Evolutionary conservation across 2,113 vertebrate species (phyloP), one percentile per base, ranked within the genome.

Genomic region (Pungitius pungitius): DNA sequence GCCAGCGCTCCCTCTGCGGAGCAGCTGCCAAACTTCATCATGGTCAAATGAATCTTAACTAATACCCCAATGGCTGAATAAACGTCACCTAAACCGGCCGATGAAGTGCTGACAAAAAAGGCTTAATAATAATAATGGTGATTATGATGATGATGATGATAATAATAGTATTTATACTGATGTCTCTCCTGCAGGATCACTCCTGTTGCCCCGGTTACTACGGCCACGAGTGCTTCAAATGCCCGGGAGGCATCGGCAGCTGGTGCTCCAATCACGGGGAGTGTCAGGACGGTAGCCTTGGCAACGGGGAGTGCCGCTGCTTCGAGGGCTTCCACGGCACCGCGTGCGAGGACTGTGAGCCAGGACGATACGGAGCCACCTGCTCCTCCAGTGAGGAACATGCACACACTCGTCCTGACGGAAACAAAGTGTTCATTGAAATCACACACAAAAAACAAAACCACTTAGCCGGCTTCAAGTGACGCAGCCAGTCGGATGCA

Each of bases 311-410:
- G 81, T 99, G 98, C 88, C 95, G 66, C 0, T 99, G 98, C 87
- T 94, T 92, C 0, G 97, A 98, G 88, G 97, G 97, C 3, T 99
- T 98, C 87, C 96, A 98, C 0, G 98, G 98, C 49, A 97, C 95
- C 0, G 94, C 95, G n/a, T 99, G 98, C 4, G 98, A 99, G 78
- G 94, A 94, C 91, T 99, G 98, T 18, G 96, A 98, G 71, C 94
- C 96, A 12, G 98, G 98, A 30, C 93, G 96, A 77, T 98, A 96
- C 0, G 96, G 97, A 51, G 72, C 88, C 43, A 93, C 93, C 91
- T 99, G 98, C 89, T 65, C 90, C 43, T 80, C 84, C 14, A 86
- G 90, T 91, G 62, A 90, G 86, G 5, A 54, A 66, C 69, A 57
- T 18, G 27, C 65, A 59, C 47, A 42, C 49, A 4, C 27, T 14